Percentiles rank a stretch among this genome's conserved stretches.
Conservation (phyloP, 2,113 vertebrate species). For the Elephantulus edwardii region DNA sequence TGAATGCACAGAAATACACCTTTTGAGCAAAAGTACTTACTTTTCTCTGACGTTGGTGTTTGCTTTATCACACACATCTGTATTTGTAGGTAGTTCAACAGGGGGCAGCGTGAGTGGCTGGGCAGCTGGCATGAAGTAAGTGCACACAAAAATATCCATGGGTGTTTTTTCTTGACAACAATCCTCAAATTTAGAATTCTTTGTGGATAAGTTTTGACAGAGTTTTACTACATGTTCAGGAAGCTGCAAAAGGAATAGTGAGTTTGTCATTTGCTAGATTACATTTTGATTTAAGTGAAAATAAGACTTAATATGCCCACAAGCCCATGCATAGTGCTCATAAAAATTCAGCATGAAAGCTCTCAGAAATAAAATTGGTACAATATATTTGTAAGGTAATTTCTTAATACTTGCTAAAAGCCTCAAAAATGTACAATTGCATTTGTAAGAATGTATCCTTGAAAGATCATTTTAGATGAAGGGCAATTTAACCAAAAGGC, state of each 20-base stretch:
- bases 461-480: slow-evolving; percentile 6
- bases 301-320: neutral
- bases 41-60: neutral
- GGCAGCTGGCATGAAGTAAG: slow-evolving; percentile 49
- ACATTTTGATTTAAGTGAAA: neutral
- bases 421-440: neutral
- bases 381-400: neutral
- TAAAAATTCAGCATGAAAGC: neutral
- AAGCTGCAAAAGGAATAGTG: slow-evolving; percentile 65
- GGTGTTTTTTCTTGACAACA: slow-evolving; percentile 79
- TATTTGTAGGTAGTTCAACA: neutral
- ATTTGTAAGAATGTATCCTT: neutral
- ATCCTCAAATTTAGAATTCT: slow-evolving; percentile 63
- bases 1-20: neutral
- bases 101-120: neutral
- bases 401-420: neutral
- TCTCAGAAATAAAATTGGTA: neutral
- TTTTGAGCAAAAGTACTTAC: slow-evolving; percentile 48
- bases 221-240: slow-evolving; percentile 74
- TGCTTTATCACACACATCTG: slow-evolving; percentile 48
- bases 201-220: slow-evolving; percentile 68
- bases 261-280: slow-evolving; percentile 18
- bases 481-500: neutral
- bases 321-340: neutral
- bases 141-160: slow-evolving; percentile 76